These are phyloP conservation scores for Lymantria dispar DNA, from an alignment of 2,888 invertebrate species.

Conservation along the genomic window DNA sequence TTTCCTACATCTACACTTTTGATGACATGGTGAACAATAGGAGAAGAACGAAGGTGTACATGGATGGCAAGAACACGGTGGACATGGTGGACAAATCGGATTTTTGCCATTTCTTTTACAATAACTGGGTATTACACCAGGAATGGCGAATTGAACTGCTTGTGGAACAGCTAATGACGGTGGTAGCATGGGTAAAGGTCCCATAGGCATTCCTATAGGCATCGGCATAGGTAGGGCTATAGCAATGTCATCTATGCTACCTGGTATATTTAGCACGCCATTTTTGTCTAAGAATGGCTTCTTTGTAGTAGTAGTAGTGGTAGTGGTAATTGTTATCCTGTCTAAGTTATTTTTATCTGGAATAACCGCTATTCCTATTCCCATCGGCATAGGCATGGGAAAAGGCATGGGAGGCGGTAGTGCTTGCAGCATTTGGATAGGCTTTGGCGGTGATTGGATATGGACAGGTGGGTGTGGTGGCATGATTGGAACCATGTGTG, in stretches of 20 bases:
- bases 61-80: slow-evolving; percentile 61
- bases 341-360: background rate
- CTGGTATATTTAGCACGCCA: background rate
- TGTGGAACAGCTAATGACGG: background rate
- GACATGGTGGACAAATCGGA: slow-evolving; percentile 58
- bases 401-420: background rate
- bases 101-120: slow-evolving; percentile 23
- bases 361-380: slow-evolving; percentile 3
- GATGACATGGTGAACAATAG: slow-evolving; percentile 65
- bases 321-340: background rate
- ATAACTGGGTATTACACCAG: slow-evolving; percentile 32
- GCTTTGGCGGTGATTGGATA: background rate
- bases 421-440: background rate
- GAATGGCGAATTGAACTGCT: slow-evolving; percentile 44
- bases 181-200: background rate
- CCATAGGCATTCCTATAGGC: background rate
- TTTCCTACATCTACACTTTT: slow-evolving; percentile 55
- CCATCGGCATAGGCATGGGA: slow-evolving; percentile 3
- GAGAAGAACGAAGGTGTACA: slow-evolving; percentile 69
- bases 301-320: background rate
- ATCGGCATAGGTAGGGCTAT: background rate
- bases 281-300: background rate
- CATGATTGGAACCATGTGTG: background rate
- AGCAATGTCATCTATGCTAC: background rate
- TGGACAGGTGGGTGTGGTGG: background rate